phyloP scores from a whole-genome alignment of 2,888 invertebrate genomes.

The Caradrina kadenii region DNA sequence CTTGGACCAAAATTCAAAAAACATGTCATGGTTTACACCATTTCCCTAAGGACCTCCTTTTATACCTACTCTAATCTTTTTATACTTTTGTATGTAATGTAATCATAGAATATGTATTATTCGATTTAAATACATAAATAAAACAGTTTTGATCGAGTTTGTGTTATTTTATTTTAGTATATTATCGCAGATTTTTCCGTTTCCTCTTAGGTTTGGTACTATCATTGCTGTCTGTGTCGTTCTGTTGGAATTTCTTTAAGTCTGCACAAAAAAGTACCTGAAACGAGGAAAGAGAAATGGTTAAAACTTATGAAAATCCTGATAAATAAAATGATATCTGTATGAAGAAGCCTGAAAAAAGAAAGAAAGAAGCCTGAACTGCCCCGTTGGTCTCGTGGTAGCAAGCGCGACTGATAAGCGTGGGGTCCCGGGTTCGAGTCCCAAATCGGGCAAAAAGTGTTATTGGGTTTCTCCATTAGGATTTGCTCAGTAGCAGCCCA shows the following conservation, averaged over 20 bases:
- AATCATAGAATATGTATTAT: slow-evolving; percentile 28
- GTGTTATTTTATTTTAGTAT: slow-evolving; percentile 23
- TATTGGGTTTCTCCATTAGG: no score
- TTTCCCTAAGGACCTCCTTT: slow-evolving; percentile 20
- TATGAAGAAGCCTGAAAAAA: no score
- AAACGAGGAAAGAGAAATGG: slow-evolving; percentile 63
- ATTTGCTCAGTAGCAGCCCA: no score
- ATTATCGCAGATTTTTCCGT: slow-evolving; percentile 66
- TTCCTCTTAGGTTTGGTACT: slow-evolving; percentile 78
- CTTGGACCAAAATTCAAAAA: background rate
- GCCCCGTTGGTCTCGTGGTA: no score
- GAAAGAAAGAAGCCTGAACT: no score
- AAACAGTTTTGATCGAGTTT: slow-evolving; percentile 32
- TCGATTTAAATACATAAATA: slow-evolving; percentile 39
- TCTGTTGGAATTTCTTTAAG: slow-evolving; percentile 92
- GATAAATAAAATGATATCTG: no score
- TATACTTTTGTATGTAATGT: slow-evolving; percentile 69
- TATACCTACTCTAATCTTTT: slow-evolving; percentile 44
- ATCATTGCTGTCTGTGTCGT: slow-evolving; percentile 59
- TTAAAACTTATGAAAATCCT: background rate
- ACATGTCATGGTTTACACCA: background rate
- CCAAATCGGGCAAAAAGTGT: no score
- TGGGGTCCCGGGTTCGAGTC: no score
- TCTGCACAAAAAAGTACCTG: slow-evolving; percentile 96
- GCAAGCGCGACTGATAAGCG: no score